Base-by-base conservation (phyloP, 2,888 invertebrate species). In the Sipha maydis region DNA sequence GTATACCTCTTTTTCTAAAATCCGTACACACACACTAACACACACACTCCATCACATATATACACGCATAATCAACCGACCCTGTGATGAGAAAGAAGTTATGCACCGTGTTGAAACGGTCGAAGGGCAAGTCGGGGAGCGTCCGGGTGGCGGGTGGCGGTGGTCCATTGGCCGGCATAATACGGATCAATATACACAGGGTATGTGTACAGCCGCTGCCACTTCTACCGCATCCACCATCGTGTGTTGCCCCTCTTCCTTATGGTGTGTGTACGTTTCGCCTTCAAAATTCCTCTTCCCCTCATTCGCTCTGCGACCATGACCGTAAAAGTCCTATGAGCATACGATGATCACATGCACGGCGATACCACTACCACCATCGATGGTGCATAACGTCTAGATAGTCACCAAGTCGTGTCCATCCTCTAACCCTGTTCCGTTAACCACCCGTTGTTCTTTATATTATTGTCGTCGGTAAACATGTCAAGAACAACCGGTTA, bases 121-220 rank as follows among this genome's bases (percentile, higher is more conserved):
- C 21, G 56, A 14, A 56, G 56, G 28, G 28, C n/a, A 69, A 5
- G 28, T 69, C 69, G 69, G n/a, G 56, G 19, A 14, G 7, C 25
- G 0, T 34, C 0, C 4, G 19, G 80, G 38, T 34, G 31, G 38
- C 34, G n/a, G n/a, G 56, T 21, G 28, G 83, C 8, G 75, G 28
- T 34, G 75, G 83, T 84, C 83, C 83, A 21, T 34, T 71, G 78
- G 79, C 56, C 79, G 28, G 56, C 56, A 86, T 78, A 79, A 79
- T 79, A 48, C 85, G 85, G 85, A 85, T 85, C 85, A 85, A 85
- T 85, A 86, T 86, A 79, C 79, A 79, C 38, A 71, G 79, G 71
- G 71, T 56, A 71, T 71, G 67, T 86, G 54, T 67, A 82, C n/a
- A n/a, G 71, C 34, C 73, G 19, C 19, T n/a, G 9, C 67, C 28